Evolutionary conservation across 2,797 vertebrate species (phyloP).

Genomic region (Harpagifer antarcticus): DNA sequence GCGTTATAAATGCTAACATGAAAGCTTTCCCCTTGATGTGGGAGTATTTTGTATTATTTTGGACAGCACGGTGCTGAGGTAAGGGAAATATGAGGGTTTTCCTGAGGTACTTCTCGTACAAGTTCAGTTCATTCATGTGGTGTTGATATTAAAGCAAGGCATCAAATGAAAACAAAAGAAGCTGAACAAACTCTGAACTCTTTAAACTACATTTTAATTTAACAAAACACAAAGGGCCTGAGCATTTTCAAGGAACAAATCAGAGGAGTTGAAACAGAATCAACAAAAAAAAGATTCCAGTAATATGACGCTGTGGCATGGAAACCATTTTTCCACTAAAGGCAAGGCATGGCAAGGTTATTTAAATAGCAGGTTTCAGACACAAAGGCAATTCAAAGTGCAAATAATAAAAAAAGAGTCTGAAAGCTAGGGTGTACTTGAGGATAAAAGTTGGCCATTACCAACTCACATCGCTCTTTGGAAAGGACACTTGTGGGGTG

Average conservation of each 20-base stretch:
- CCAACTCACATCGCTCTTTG: slow-evolving; percentile 11
- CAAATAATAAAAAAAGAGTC: slow-evolving; percentile 9
- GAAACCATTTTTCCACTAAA: slow-evolving; percentile 27
- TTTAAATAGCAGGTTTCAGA: too few species aligned
- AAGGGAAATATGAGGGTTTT: slow-evolving; percentile 62
- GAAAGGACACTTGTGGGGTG: slow-evolving; percentile 1
- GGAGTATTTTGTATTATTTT: slow-evolving; percentile 50
- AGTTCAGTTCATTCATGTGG: slow-evolving; percentile 35
- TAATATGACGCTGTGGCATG: slow-evolving; percentile 1
- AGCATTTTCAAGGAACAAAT: slow-evolving; percentile 9
- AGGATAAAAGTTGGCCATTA: slow-evolving; percentile 21
- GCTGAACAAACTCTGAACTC: slow-evolving; percentile 10
- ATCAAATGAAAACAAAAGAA: slow-evolving; percentile 46
- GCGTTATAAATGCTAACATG: slow-evolving; percentile 66
- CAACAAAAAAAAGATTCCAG: slow-evolving; percentile 18
- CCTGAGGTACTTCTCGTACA: slow-evolving; percentile 50
- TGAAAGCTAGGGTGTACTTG: slow-evolving; percentile 19
- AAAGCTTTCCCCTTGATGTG: slow-evolving; percentile 65
- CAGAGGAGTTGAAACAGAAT: background rate
- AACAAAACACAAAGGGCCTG: slow-evolving; percentile 9
- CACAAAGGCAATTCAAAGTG: too few species aligned
- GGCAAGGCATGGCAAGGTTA: background rate
- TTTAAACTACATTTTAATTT: slow-evolving; percentile 1
- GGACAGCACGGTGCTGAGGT: slow-evolving; percentile 53
- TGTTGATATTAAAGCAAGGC: slow-evolving; percentile 45